Base-by-base conservation (phyloP, 2,797 vertebrate species). In the Ptychobarbus kaznakovi region DNA sequence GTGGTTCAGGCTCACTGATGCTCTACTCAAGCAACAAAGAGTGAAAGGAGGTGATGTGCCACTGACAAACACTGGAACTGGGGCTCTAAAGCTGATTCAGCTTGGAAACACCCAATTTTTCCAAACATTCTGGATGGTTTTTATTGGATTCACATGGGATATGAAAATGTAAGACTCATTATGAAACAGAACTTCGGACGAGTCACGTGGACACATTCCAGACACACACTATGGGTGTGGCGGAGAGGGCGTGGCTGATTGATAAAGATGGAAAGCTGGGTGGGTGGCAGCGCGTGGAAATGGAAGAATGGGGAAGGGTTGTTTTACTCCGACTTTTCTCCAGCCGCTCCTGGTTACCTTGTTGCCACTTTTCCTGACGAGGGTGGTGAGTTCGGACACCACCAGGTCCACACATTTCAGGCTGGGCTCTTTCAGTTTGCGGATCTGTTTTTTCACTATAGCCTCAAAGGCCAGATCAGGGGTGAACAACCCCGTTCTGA, bases 381-480 rank as follows among this genome's bases (percentile, higher is more conserved):
- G 95, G 0, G 95, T 93, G 89, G 96, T 95, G 94, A 97, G 95
- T 89, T 97, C 96, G 81, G 95, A 96, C 93, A 97, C 95, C 94
- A 97, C 97, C 89, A 97, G 95, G 90, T 97, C 97, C 94, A 97
- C 96, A 91, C 96, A 97, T 95, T 97, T 97, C 95, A 97, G 93
- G 94, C 96, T 97, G 63, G 97, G 97, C 89, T 95, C 96, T 96
- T 96, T 97, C 90, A 98, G 96, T 94, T 97, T 97, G 94, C 96
- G 95, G 93, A 97, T 95, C 95, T 97, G 97, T 93, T 97, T 97
- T 97, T 97, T 97, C 95, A 97, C 96, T 92, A 97, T 97, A 92
- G 96, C 95, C 94, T 97, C 96, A 91, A 97, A 97, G 87, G 97
- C 97, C 95, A 97, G 93, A 95, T 97, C 96, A 51, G 97, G 97